Conservation (phyloP, 2,888 invertebrate genomes). For the Scaptomyza flava region DNA sequence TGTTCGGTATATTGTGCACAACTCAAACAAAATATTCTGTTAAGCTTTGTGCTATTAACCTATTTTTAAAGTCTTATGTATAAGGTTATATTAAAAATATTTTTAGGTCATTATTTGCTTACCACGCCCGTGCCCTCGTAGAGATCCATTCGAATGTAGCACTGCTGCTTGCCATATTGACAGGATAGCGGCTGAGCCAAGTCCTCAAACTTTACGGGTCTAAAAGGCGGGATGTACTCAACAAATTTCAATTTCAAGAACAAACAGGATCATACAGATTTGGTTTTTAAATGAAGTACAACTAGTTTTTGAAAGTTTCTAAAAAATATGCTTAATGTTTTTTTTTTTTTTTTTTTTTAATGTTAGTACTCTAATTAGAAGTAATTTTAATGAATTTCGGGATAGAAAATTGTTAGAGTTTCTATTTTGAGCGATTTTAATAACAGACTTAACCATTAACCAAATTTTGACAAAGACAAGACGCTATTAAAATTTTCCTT, state of each 20-base stretch:
- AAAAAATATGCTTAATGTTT: too few species aligned
- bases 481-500: slow-evolving; percentile 16
- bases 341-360: too few species aligned
- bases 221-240: slow-evolving; percentile 14
- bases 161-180: slow-evolving; percentile 82
- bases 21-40: too few species aligned
- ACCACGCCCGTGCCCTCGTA: slow-evolving; percentile 82
- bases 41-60: too few species aligned
- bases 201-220: slow-evolving; percentile 54
- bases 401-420: neutral
- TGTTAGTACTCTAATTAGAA: neutral
- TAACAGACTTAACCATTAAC: too few species aligned
- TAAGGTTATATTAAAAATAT: too few species aligned
- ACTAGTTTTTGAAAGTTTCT: neutral
- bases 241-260: accelerated
- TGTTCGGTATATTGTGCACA: too few species aligned
- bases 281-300: neutral
- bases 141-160: slow-evolving; percentile 82
- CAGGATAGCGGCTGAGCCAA: slow-evolving; percentile 72
- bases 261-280: neutral
- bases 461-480: too few species aligned
- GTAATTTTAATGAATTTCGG: neutral
- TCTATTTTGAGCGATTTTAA: too few species aligned
- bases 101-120: slow-evolving; percentile 13
- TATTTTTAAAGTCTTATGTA: too few species aligned